Percentiles rank a stretch among this genome's conserved stretches.
phyloP scores from a whole-genome alignment of 2,888 invertebrate genomes.

The Scaptomyza flava region DNA sequence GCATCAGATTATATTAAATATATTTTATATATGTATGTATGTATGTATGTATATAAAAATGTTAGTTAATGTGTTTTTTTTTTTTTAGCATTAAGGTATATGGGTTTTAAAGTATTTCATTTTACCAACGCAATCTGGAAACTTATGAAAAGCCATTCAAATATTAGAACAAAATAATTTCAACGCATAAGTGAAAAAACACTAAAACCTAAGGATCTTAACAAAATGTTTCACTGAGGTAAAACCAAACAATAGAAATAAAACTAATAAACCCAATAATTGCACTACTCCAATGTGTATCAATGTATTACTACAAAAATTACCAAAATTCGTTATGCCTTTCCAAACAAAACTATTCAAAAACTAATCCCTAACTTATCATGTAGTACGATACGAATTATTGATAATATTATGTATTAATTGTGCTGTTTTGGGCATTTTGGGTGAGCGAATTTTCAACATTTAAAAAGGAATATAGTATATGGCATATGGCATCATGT shows the following conservation, averaged over 20 bases:
- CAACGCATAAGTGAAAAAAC: background rate
- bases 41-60: slow-evolving; percentile 14
- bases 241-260: slow-evolving; percentile 34
- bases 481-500: slow-evolving; percentile 24
- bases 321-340: slow-evolving; percentile 57
- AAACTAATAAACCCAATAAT: slow-evolving; percentile 56
- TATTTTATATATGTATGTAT: slow-evolving; percentile 6
- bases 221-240: slow-evolving; percentile 49
- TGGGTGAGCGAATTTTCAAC: slow-evolving; percentile 57
- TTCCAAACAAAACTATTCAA: slow-evolving; percentile 24
- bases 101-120: too few relatives aligned
- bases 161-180: slow-evolving; percentile 1
- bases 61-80: slow-evolving; percentile 3
- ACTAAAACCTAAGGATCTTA: slow-evolving; percentile 16
- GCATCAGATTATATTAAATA: slow-evolving; percentile 73
- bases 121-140: too few relatives aligned
- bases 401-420: slow-evolving; percentile 20
- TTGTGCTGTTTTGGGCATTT: slow-evolving; percentile 10
- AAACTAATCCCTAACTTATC: slow-evolving; percentile 7
- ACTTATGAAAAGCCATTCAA: too few relatives aligned
- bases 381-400: too few relatives aligned
- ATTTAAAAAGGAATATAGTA: slow-evolving; percentile 15
- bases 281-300: slow-evolving; percentile 63
- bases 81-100: background rate
- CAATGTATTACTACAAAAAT: slow-evolving; percentile 1